Conservation (phyloP, 2,888 invertebrate genomes). For the Drosophila leonis region DNA sequence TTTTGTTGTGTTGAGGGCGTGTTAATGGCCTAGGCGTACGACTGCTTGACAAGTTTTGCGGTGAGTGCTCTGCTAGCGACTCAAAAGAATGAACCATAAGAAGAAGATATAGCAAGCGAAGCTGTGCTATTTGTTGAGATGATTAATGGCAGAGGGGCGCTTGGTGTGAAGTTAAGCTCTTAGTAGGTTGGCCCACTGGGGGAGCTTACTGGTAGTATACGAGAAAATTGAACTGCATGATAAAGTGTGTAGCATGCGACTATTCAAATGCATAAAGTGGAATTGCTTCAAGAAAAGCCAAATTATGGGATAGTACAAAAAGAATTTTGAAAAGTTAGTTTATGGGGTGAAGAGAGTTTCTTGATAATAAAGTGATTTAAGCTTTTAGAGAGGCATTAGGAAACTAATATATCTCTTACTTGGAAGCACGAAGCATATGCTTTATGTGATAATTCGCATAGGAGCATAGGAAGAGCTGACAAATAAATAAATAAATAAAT, state of each 20-base stretch:
- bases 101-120: slow-evolving; percentile 17
- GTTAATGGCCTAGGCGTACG: slow-evolving; percentile 78
- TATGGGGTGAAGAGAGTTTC: not conserved
- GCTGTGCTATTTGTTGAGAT: slow-evolving; percentile 61
- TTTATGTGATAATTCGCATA: not conserved
- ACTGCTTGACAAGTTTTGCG: slow-evolving; percentile 75
- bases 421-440: not conserved
- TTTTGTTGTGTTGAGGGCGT: slow-evolving; percentile 63
- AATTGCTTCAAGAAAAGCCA: not conserved
- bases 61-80: slow-evolving; percentile 57
- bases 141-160: slow-evolving; percentile 55
- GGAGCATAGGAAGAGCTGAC: not conserved
- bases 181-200: slow-evolving; percentile 6
- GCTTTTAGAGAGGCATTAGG: not conserved
- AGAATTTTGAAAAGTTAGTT: not conserved
- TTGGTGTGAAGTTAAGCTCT: slow-evolving; percentile 24
- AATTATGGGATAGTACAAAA: not conserved
- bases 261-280: slow-evolving; percentile 32
- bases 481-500: not conserved
- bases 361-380: not conserved
- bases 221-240: slow-evolving; percentile 34
- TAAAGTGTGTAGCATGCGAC: slow-evolving; percentile 14
- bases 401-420: not conserved
- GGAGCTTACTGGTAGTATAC: slow-evolving; percentile 18
- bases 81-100: slow-evolving; percentile 14